Conservation (phyloP, 2,113 vertebrate species). For the Burhinus oedicnemus region DNA sequence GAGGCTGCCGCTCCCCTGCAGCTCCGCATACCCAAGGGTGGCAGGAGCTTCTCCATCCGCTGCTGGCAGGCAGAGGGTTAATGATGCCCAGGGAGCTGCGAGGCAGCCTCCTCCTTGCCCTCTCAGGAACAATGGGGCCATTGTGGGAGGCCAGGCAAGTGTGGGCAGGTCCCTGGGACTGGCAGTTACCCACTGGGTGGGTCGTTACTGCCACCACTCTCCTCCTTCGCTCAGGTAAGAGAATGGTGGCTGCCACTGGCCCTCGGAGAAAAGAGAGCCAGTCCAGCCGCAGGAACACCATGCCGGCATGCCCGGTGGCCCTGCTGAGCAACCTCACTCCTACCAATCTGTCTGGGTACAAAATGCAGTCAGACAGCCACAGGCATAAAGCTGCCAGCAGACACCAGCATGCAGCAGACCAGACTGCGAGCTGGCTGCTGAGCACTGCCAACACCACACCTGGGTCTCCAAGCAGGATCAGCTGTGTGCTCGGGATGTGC, state of each 20-base stretch:
- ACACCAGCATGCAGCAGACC: not conserved
- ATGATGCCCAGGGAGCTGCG: slow-evolving; percentile 45
- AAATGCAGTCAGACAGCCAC: not conserved
- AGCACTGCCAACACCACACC: not conserved
- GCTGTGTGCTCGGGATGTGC: not conserved
- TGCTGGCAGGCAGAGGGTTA: slow-evolving; percentile 61
- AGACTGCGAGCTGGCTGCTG: not conserved
- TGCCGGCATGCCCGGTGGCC: not conserved
- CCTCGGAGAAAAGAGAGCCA: not conserved
- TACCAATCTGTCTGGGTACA: not conserved
- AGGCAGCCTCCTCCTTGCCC: slow-evolving; percentile 72
- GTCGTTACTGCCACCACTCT: not conserved
- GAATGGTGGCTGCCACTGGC: not conserved
- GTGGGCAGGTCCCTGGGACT: slow-evolving; percentile 62
- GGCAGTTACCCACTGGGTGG: slow-evolving; percentile 33
- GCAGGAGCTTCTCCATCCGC: not conserved
- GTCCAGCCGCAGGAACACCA: not conserved
- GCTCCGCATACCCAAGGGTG: accelerated
- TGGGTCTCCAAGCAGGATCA: not conserved
- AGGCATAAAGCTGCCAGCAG: not conserved
- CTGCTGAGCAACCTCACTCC: not conserved
- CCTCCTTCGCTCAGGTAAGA: slow-evolving; percentile 55
- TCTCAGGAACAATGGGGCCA: slow-evolving; percentile 74
- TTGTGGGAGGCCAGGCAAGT: slow-evolving; percentile 71
- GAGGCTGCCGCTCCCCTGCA: not conserved